phyloP scores from a whole-genome alignment of 2,113 vertebrate species.

The Dasypus novemcinctus region DNA sequence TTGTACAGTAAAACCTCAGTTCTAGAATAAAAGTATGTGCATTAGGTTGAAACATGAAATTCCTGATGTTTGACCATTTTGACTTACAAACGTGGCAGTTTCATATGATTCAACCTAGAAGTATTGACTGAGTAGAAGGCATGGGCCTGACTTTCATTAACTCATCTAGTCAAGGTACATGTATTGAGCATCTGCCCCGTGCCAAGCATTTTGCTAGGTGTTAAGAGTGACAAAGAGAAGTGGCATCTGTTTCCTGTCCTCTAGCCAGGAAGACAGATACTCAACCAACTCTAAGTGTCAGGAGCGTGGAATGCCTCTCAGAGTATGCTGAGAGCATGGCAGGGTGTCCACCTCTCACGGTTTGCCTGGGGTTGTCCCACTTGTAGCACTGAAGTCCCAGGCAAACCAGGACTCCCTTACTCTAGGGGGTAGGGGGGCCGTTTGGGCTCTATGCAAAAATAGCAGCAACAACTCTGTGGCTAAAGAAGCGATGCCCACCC shows the following conservation, averaged over 20 bases:
- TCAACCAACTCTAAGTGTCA: not conserved
- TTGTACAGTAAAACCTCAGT: not conserved
- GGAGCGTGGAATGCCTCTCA: not conserved
- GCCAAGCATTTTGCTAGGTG: not conserved
- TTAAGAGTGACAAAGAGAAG: not conserved
- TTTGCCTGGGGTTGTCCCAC: not conserved
- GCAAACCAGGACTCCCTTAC: not conserved
- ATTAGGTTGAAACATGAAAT: slow-evolving; percentile 10
- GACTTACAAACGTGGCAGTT: not conserved
- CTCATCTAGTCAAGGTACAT: not conserved
- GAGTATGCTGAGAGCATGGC: not conserved
- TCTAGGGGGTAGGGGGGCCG: not conserved
- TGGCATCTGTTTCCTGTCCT: not conserved
- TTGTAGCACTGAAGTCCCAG: not conserved
- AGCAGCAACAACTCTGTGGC: not conserved
- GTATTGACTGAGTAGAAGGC: not conserved
- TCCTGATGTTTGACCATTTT: not conserved
- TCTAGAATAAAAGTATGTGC: not conserved
- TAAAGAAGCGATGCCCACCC: not conserved
- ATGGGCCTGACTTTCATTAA: not conserved
- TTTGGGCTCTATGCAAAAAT: not conserved
- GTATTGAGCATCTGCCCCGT: not conserved
- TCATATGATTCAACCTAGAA: not conserved
- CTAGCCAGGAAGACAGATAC: not conserved
- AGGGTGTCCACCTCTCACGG: not conserved